These are phyloP conservation scores for Atta colombica DNA, from an alignment of 1,140 invertebrate species.

Conservation along the genomic window DNA sequence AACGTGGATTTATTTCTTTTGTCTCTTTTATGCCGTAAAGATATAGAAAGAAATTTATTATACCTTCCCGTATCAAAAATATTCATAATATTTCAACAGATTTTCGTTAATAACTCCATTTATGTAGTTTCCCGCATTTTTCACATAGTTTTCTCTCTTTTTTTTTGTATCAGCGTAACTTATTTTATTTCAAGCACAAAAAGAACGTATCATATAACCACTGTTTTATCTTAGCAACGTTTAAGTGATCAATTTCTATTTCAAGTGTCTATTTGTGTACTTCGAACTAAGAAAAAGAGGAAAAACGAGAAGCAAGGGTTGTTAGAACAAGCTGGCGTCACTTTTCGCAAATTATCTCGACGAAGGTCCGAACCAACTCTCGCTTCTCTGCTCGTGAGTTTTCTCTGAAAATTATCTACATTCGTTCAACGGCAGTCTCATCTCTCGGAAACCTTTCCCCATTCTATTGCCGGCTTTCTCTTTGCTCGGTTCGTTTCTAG, in stretches of 20 bases:
- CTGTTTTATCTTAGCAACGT: constrained; percentile 24
- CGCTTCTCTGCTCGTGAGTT: constrained; percentile 31
- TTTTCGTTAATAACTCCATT: constrained; percentile 18
- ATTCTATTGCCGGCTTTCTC: neutral
- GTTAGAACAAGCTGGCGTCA: constrained; percentile 67
- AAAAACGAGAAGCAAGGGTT: constrained; percentile 52
- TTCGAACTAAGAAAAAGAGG: constrained; percentile 5
- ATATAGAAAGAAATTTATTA: constrained; percentile 21
- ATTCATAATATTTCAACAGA: neutral
- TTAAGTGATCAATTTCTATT: constrained; percentile 61
- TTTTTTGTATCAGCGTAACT: neutral
- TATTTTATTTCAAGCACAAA: neutral
- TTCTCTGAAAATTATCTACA: constrained; percentile 70
- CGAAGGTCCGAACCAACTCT: constrained; percentile 31
- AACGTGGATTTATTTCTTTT: constrained; percentile 3
- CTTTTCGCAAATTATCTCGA: constrained; percentile 72
- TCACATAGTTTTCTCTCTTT: neutral
- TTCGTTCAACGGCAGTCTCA: constrained; percentile 34
- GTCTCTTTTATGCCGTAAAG: neutral
- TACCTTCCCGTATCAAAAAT: neutral
- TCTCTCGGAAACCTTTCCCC: constrained; percentile 30
- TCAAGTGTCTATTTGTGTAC: constrained; percentile 21
- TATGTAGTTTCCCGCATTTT: neutral
- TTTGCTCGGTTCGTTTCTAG: constrained; percentile 41
- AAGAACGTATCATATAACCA: too few relatives aligned